Conservation (phyloP, 2,888 invertebrate species). For the Cabera pusaria region DNA sequence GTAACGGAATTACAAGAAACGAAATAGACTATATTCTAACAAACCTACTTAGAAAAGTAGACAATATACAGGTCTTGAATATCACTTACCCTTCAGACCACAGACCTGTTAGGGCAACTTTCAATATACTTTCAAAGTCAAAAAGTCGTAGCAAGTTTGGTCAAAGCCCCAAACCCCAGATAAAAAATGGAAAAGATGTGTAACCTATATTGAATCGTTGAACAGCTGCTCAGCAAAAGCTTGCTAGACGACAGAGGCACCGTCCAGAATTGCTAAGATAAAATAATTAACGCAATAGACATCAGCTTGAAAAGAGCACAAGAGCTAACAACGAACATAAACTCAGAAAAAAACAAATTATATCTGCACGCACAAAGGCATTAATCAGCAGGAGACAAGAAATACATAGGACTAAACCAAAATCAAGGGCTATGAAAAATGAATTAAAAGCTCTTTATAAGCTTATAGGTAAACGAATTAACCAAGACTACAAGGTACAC, state of each 20-base stretch:
- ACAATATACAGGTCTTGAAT: conserved; percentile 9
- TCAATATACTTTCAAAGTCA: not conserved
- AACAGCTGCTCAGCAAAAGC: conserved; percentile 4
- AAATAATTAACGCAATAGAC: conserved; percentile 12
- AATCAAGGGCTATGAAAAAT: conserved; percentile 21
- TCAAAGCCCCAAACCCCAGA: not conserved
- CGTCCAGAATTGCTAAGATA: conserved; percentile 14
- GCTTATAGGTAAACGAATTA: conserved; percentile 15
- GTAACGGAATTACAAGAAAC: conserved; percentile 6
- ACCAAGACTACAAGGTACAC: conserved; percentile 11
- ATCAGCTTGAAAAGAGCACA: conserved; percentile 7
- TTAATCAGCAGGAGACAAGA: conserved; percentile 22
- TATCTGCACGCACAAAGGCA: conserved; percentile 18
- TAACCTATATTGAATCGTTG: conserved; percentile 2
- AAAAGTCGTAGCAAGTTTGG: conserved; percentile 6
- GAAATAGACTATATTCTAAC: conserved; percentile 13
- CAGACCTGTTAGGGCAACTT: conserved; percentile 9
- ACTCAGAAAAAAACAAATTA: conserved; percentile 5
- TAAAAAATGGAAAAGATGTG: conserved; percentile 10
- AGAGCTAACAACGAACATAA: not conserved
- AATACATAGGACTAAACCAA: conserved; percentile 24
- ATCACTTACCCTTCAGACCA: conserved; percentile 12
- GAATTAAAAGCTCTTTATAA: conserved; percentile 22
- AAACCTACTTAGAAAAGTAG: conserved; percentile 3
- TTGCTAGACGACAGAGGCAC: not conserved